Percentiles rank a stretch among this genome's conserved stretches.
phyloP scores from a whole-genome alignment of 2,888 invertebrate species.

The Hirtodrosophila alboralis region DNA sequence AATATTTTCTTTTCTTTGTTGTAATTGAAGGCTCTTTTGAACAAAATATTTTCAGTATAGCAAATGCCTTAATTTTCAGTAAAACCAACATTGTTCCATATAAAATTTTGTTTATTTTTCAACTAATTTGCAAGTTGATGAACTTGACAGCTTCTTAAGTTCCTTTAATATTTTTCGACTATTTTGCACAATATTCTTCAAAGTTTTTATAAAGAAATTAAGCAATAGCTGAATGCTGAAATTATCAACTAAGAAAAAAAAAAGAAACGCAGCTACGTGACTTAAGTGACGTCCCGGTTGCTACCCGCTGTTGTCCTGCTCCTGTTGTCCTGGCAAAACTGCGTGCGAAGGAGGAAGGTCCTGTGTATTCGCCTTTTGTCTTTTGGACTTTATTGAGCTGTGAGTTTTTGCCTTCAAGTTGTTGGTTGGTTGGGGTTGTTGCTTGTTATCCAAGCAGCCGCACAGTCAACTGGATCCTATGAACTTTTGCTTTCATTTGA shows the following conservation, averaged over 20 bases:
- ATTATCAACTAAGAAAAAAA: slow-evolving; percentile 27
- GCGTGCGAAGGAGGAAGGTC: not conserved
- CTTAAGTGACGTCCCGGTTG: slow-evolving; percentile 8
- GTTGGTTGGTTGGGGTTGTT: not conserved
- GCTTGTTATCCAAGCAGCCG: slow-evolving; percentile 17
- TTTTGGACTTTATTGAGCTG: slow-evolving; percentile 53
- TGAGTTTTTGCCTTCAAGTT: slow-evolving; percentile 4
- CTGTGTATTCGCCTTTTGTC: slow-evolving; percentile 6
- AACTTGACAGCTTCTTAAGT: too few relatives aligned
- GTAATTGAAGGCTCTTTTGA: too few relatives aligned
- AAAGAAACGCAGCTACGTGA: slow-evolving; percentile 11
- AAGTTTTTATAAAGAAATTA: not conserved
- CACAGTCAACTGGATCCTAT: slow-evolving; percentile 20
- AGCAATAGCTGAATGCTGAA: slow-evolving; percentile 10
- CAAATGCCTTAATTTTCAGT: too few relatives aligned
- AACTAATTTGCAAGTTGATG: too few relatives aligned
- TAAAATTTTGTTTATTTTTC: too few relatives aligned
- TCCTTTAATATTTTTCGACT: not conserved
- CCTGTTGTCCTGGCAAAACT: too few relatives aligned
- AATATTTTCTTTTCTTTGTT: too few relatives aligned
- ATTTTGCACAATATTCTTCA: slow-evolving; percentile 1
- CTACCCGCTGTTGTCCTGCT: not conserved
- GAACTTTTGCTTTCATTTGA: slow-evolving; percentile 82
- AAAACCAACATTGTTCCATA: too few relatives aligned
- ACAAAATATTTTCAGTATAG: too few relatives aligned